These are phyloP conservation scores for Pandemis cinnamomeana DNA, from an alignment of 2,888 invertebrate species.

Conservation along the genomic window DNA sequence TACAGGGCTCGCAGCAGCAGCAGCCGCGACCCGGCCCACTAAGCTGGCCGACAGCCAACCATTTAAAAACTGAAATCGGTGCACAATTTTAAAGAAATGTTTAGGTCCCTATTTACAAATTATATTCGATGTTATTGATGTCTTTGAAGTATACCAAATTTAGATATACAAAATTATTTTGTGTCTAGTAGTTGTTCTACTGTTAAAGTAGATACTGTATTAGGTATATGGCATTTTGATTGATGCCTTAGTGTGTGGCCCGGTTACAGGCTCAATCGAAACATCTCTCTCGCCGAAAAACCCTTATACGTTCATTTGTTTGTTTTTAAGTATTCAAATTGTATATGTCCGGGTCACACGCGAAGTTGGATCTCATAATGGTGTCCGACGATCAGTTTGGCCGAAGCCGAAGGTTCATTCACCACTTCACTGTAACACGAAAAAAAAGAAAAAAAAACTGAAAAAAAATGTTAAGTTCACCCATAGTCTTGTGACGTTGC, in stretches of 20 bases:
- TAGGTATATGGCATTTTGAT: constrained; percentile 24
- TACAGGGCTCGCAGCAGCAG: constrained; percentile 71
- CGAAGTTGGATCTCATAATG: constrained; percentile 1
- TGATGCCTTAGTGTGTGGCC: constrained; percentile 27
- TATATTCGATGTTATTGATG: constrained; percentile 50
- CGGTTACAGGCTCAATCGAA: background rate
- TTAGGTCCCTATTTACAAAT: constrained; percentile 49
- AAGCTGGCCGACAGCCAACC: constrained; percentile 45
- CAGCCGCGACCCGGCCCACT: constrained; percentile 71
- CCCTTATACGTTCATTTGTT: background rate
- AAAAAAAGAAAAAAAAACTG: background rate
- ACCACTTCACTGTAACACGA: background rate
- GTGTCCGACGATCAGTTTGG: background rate
- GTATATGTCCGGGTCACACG: constrained; percentile 16
- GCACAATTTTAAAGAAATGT: constrained; percentile 58
- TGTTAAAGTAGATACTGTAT: constrained; percentile 49
- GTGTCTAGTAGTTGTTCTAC: constrained; percentile 49
- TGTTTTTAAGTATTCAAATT: background rate
- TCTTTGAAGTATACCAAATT: constrained; percentile 44
- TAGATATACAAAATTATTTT: constrained; percentile 43
- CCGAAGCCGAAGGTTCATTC: background rate
- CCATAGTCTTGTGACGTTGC: too few species aligned
- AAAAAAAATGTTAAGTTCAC: background rate
- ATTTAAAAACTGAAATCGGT: constrained; percentile 54
- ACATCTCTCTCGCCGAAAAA: background rate